Evolutionary conservation across 1,140 invertebrate genomes (phyloP).

Genomic region (Drosophila albomicans): DNA sequence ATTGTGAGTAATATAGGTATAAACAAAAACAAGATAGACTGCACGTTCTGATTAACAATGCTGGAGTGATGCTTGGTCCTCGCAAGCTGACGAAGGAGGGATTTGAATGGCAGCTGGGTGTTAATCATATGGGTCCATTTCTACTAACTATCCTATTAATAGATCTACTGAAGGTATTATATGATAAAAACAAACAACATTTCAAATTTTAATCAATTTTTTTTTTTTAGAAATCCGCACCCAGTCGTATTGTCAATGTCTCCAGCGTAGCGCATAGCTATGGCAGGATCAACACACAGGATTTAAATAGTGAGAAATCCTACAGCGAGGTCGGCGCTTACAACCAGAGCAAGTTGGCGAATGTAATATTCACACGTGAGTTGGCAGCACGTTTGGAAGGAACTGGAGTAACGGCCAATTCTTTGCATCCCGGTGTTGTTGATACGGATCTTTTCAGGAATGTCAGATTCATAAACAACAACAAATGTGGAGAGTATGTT

Average conservation of each 20-base stretch:
- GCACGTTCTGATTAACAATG: conserved; percentile 95
- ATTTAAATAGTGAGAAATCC: conserved; percentile 90
- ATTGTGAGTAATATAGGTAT: conserved; percentile 75
- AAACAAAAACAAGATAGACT: conserved; percentile 88
- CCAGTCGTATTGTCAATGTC: conserved; percentile 92
- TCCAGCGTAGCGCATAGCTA: conserved; percentile 89
- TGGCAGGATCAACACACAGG: conserved; percentile 90
- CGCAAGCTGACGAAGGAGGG: conserved; percentile 91
- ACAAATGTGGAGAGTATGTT: neutral
- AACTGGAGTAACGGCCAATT: conserved; percentile 91
- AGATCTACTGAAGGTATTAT: conserved; percentile 88
- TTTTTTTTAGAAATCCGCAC: conserved; percentile 87
- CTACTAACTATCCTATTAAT: conserved; percentile 93
- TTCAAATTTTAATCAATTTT: neutral
- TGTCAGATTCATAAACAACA: neutral
- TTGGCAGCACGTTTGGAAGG: conserved; percentile 89
- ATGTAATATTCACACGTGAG: conserved; percentile 92
- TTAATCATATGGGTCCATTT: conserved; percentile 94
- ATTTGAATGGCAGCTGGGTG: conserved; percentile 94
- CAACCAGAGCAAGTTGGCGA: conserved; percentile 94
- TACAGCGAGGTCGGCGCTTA: conserved; percentile 91
- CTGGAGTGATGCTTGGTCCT: conserved; percentile 92
- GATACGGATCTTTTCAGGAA: conserved; percentile 92
- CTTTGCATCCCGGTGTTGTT: conserved; percentile 95
- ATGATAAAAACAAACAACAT: neutral